These are phyloP conservation scores for Strigops habroptila DNA, from an alignment of 2,113 vertebrate species.

Conservation along the genomic window DNA sequence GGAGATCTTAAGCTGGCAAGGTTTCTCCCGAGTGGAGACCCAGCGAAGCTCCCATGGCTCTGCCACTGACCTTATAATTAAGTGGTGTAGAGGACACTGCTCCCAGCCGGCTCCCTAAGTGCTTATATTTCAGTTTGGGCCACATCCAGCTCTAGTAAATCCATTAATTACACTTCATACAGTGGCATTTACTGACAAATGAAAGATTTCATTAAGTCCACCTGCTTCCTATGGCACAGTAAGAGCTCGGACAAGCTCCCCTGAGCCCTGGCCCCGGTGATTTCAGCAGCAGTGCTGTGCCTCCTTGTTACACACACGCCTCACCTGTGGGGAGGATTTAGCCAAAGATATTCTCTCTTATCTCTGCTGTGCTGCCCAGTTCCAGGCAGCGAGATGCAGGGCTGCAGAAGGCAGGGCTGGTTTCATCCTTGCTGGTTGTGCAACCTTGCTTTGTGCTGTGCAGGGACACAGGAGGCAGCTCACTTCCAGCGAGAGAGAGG, in stretches of 20 bases:
- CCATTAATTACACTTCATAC: constrained; percentile 66
- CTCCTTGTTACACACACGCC: not conserved
- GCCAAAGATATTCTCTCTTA: not conserved
- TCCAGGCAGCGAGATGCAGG: not conserved
- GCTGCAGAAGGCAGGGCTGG: not conserved
- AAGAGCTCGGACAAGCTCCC: not conserved
- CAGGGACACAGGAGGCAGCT: not conserved
- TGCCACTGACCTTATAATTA: constrained; percentile 48
- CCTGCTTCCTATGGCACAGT: not conserved
- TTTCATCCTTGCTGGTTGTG: not conserved
- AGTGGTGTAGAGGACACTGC: not conserved
- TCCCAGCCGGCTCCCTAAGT: constrained; percentile 4
- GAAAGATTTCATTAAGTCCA: constrained; percentile 51
- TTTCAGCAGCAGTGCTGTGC: not conserved
- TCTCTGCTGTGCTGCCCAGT: not conserved
- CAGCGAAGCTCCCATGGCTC: not conserved
- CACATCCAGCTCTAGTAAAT: constrained; percentile 58
- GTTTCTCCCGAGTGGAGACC: not conserved
- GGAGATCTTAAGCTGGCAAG: not conserved
- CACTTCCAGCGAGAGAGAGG: constrained; percentile 16
- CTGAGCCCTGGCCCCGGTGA: not conserved
- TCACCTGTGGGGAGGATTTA: not conserved
- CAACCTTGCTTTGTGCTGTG: not conserved
- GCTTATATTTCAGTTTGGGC: constrained; percentile 60
- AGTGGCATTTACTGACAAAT: constrained; percentile 56